These are phyloP conservation scores for Mactromeris polynyma DNA, from an alignment of 2,888 invertebrate genomes.

Conservation along the genomic window DNA sequence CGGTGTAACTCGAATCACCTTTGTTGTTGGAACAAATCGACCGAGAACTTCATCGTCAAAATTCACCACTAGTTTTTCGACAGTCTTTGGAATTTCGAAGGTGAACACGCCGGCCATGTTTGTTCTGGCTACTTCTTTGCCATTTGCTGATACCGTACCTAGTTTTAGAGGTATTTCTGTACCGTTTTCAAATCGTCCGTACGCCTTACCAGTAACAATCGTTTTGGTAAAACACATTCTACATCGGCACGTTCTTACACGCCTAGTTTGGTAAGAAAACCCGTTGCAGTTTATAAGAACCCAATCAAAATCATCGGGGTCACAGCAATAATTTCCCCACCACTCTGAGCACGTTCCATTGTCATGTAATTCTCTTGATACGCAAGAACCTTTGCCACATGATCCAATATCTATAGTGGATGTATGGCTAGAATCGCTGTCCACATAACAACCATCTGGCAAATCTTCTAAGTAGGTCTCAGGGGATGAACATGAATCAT, in stretches of 20 bases:
- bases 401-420: constrained; percentile 46
- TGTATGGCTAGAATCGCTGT: constrained; percentile 42
- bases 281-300: constrained; percentile 50
- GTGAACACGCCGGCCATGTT: constrained; percentile 50
- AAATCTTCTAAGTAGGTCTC: constrained; percentile 11
- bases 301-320: constrained; percentile 22
- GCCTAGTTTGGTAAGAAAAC: constrained; percentile 35
- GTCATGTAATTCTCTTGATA: constrained; percentile 39
- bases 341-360: constrained; percentile 59
- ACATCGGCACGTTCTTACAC: constrained; percentile 45
- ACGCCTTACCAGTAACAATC: constrained; percentile 33
- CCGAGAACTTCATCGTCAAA: constrained; percentile 42
- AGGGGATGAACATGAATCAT: constrained; percentile 21
- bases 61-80: constrained; percentile 22
- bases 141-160: constrained; percentile 29
- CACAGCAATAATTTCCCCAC: constrained; percentile 61
- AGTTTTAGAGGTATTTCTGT: constrained; percentile 42
- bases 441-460: constrained; percentile 39
- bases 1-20: constrained; percentile 32
- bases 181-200: constrained; percentile 15
- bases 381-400: constrained; percentile 46
- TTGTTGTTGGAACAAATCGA: constrained; percentile 49
- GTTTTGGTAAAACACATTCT: constrained; percentile 36
- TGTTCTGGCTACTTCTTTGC: constrained; percentile 33
- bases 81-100: constrained; percentile 45